A percentile compares a stretch with the other conserved stretches of the same genome.
Conservation (phyloP, 2,113 vertebrate genomes). For the Callipepla californica region DNA sequence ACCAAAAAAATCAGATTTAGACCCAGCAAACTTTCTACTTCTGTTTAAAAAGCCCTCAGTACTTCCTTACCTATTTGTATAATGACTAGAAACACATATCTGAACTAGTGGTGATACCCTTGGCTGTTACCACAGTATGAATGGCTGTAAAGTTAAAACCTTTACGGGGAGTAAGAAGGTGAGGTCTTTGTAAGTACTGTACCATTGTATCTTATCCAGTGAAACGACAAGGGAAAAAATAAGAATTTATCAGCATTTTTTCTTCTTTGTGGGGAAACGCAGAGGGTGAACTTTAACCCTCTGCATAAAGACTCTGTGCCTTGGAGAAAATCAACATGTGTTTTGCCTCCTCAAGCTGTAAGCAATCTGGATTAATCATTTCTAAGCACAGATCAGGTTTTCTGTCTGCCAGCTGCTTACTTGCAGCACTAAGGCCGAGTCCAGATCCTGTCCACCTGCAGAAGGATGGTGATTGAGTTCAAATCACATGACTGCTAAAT, state of each 20-base stretch:
- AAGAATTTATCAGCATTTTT: background rate
- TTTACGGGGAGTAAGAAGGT: background rate
- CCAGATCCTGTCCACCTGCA: background rate
- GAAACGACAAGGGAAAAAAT: background rate
- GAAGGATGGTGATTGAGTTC: accelerated
- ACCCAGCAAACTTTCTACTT: background rate
- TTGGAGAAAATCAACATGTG: background rate
- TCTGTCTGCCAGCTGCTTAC: background rate
- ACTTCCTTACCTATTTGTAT: background rate
- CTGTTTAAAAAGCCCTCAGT: background rate
- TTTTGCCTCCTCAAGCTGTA: background rate
- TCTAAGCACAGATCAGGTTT: background rate
- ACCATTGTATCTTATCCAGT: accelerated
- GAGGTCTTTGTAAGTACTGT: background rate
- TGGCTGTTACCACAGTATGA: background rate
- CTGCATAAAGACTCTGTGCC: background rate
- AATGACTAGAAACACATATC: background rate
- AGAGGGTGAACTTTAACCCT: background rate
- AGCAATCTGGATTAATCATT: background rate
- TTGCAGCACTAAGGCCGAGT: background rate
- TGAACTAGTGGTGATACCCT: background rate
- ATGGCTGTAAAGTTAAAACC: background rate
- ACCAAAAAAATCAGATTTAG: background rate
- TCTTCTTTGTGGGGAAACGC: background rate
- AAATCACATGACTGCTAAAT: background rate